Base-by-base conservation (phyloP, 2,888 invertebrate species). In the Cybosia mesomella region DNA sequence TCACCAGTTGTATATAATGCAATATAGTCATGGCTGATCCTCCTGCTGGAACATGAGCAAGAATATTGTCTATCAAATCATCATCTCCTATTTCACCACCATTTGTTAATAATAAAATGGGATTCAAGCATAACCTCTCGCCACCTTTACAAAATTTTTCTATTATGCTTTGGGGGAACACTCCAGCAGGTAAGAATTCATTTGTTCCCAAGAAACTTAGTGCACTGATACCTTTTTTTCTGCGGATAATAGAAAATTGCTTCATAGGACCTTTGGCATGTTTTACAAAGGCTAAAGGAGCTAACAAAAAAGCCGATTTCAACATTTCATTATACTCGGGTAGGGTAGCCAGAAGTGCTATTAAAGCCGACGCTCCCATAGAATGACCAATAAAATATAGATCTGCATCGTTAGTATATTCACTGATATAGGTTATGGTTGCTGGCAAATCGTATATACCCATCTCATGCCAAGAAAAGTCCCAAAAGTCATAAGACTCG, bases 381-480 rank as follows among this genome's bases (percentile, higher is more conserved):
- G 88, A 90, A 67, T 89, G 86, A 0, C 87, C 89, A 22, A 91
- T 75, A 67, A 83, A 88, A 70, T 86, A 68, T 18, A 91, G 77
- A 60, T 83, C 72, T 5, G 76, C 58, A 24, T 74, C 73, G 24
- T 63, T 74, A n/a, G 80, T 83, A 0, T 64, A 36, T 63, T 83
- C 77, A 61, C 62, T 78, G 8, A 90, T 76, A 43, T 87, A 87
- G 63, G 86, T 81, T 59, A 91, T 84, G 3, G 75, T 67, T 21
- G 87, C 83, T 57, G 88, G 77, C 49, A 90, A 75, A 73, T 91
- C 90, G 28, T 79, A 85, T 8, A 81, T 58, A 34, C 90, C 89
- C n/a, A 90, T 88, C 83, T 91, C 89, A 71, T 91, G 87, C 79
- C 83, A 89, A 4, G 89, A 85, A 76, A 89, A 91, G 75, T 91